Conservation (phyloP, 2,113 vertebrate species). For the Pelobates fuscus region DNA sequence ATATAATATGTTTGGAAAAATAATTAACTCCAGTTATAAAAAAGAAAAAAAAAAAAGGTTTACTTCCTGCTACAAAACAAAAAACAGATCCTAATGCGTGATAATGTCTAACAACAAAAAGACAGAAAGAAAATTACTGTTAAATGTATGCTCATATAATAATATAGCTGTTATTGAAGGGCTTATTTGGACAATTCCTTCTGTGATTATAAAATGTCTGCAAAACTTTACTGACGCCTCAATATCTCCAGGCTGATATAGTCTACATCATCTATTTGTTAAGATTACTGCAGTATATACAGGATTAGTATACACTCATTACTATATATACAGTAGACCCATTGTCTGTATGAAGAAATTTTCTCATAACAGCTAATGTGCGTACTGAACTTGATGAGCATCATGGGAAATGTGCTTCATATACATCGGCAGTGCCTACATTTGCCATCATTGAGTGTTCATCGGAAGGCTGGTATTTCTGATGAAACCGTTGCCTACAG, state of each 20-base stretch:
- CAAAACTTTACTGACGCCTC: constrained; percentile 8
- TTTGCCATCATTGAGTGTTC: no score
- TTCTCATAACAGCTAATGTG: no score
- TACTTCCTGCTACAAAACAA: constrained; percentile 4
- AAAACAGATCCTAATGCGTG: background rate
- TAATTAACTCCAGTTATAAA: background rate
- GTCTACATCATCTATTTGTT: background rate
- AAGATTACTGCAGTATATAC: background rate
- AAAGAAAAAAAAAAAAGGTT: background rate
- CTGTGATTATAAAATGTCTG: constrained; percentile 8
- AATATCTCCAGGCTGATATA: background rate
- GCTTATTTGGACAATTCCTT: background rate
- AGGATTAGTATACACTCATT: background rate
- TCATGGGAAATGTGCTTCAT: no score
- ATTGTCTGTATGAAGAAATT: no score
- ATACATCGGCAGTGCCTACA: no score
- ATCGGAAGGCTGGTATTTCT: no score
- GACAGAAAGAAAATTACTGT: constrained; percentile 1
- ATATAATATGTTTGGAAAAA: background rate
- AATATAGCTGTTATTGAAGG: background rate
- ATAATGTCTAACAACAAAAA: background rate
- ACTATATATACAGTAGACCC: background rate
- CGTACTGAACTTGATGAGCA: no score
- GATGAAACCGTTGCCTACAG: no score
- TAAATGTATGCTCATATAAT: background rate